Percentiles rank a stretch among this genome's conserved stretches.
Conservation (phyloP, 2,113 vertebrate species). For the Perognathus longimembris region DNA sequence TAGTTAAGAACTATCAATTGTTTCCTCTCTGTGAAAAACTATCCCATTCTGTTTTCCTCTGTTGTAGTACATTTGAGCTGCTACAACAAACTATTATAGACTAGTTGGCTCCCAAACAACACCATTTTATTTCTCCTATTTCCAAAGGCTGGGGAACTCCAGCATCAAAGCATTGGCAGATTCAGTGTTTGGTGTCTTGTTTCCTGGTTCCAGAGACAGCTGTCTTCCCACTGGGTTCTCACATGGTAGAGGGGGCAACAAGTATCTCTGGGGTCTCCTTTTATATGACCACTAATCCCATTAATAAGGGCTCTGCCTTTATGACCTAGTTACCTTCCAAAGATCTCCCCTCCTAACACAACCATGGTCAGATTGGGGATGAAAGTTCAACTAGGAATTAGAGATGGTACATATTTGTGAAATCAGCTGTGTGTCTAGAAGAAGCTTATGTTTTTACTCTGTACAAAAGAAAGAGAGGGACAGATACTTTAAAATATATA, state of each 20-base stretch:
- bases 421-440: neutral
- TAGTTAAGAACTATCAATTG: neutral
- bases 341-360: neutral
- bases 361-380: too few species aligned
- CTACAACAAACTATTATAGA: neutral
- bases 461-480: neutral
- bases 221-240: neutral
- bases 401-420: neutral
- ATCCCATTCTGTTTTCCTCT: neutral
- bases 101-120: neutral
- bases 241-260: neutral
- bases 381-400: neutral
- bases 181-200: too few species aligned
- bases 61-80: neutral
- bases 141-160: neutral
- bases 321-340: neutral
- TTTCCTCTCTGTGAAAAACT: neutral
- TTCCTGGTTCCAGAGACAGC: neutral
- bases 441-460: slow-evolving; percentile 16
- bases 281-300: neutral
- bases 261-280: neutral
- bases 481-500: too few species aligned
- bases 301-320: neutral
- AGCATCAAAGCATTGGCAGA: neutral
- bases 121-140: neutral